These are phyloP conservation scores for Creontiades dilutus DNA, from an alignment of 2,888 invertebrate genomes.

Conservation along the genomic window DNA sequence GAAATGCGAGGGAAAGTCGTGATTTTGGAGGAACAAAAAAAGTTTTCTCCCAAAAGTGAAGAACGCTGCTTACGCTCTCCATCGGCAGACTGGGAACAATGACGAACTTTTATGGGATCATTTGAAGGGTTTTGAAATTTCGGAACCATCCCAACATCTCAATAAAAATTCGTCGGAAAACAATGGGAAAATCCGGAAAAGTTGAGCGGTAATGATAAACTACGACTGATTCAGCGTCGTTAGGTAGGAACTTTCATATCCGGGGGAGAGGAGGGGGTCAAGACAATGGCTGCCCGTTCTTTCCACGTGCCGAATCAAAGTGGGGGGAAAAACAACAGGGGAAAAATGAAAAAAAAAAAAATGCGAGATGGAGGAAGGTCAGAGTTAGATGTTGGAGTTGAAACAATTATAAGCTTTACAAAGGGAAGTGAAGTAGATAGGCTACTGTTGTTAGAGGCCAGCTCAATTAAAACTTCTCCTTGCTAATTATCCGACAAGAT, in stretches of 20 bases:
- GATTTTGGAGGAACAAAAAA: too few species aligned
- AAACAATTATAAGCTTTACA: slow-evolving; percentile 40
- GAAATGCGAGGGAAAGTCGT: too few species aligned
- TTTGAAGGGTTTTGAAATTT: too few species aligned
- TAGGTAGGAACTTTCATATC: background rate
- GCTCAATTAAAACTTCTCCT: slow-evolving; percentile 33
- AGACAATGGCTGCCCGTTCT: background rate
- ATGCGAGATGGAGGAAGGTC: background rate
- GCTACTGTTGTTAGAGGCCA: slow-evolving; percentile 20
- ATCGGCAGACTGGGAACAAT: too few species aligned
- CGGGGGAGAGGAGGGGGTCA: background rate
- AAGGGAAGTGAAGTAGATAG: slow-evolving; percentile 40
- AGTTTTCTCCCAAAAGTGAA: too few species aligned
- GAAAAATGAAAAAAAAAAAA: background rate
- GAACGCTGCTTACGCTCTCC: too few species aligned
- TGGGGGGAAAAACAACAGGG: background rate
- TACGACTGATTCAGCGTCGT: background rate
- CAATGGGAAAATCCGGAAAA: too few species aligned
- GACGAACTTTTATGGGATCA: too few species aligned
- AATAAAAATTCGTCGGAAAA: too few species aligned
- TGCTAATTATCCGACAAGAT: slow-evolving; percentile 42
- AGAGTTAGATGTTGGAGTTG: slow-evolving; percentile 36
- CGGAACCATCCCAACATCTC: too few species aligned
- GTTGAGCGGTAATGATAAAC: too few species aligned
- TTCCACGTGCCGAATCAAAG: slow-evolving; percentile 30